Percentiles rank a stretch among this genome's conserved stretches.
Conservation (phyloP, 2,888 invertebrate species). For the Rhodophaea formosa region DNA sequence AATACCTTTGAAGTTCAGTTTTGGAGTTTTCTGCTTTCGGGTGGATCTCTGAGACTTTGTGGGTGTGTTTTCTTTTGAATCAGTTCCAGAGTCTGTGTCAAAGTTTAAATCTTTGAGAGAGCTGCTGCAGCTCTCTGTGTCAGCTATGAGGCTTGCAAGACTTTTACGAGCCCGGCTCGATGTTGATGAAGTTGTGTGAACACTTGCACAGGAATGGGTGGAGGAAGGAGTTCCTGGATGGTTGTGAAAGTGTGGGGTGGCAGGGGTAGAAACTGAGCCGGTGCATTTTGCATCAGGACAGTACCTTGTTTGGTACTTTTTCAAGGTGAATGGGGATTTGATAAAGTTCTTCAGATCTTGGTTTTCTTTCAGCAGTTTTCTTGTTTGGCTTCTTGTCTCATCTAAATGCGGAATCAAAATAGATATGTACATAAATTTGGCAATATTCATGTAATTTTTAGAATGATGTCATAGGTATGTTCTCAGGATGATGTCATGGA, state of each 20-base stretch:
- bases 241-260: constrained; percentile 63
- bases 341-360: constrained; percentile 71
- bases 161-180: constrained; percentile 72
- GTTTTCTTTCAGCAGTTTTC: constrained; percentile 55
- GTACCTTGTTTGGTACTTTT: constrained; percentile 66
- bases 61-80: constrained; percentile 75
- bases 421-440: neutral
- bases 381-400: constrained; percentile 58
- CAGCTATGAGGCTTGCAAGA: constrained; percentile 69
- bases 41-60: constrained; percentile 55
- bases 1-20: constrained; percentile 68
- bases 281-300: constrained; percentile 54
- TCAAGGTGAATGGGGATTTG: constrained; percentile 73
- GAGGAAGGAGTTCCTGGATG: constrained; percentile 72
- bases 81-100: constrained; percentile 69
- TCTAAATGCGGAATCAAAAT: constrained; percentile 36
- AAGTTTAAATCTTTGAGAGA: constrained; percentile 75
- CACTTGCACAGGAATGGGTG: constrained; percentile 67
- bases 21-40: constrained; percentile 57
- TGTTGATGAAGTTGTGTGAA: constrained; percentile 65
- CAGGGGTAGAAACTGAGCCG: constrained; percentile 64
- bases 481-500: neutral
- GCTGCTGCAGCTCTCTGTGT: constrained; percentile 76
- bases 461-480: too few species aligned
- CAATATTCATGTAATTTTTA: too few species aligned